These are phyloP conservation scores for Hydropotes inermis DNA, from an alignment of 2,113 vertebrate species.

Conservation along the genomic window DNA sequence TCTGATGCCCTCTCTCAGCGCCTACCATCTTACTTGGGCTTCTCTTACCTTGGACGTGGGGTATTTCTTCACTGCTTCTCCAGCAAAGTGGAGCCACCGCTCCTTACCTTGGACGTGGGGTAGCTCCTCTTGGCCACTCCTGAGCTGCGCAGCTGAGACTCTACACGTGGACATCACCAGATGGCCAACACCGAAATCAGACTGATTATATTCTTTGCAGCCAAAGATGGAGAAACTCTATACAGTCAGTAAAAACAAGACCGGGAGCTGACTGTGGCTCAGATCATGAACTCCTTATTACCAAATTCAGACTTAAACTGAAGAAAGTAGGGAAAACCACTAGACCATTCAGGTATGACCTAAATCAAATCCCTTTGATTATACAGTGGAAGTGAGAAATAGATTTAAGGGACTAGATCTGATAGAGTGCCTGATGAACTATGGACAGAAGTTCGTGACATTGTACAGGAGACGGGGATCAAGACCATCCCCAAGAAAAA, in stretches of 20 bases:
- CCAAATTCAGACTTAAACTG: background rate
- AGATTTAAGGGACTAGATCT: background rate
- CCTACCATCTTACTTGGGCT: background rate
- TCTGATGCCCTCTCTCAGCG: background rate
- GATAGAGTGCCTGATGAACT: background rate
- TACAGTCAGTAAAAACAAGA: background rate
- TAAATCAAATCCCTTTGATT: background rate
- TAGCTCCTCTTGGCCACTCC: background rate
- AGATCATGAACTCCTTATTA: background rate
- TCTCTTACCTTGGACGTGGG: background rate
- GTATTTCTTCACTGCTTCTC: background rate
- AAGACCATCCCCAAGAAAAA: background rate
- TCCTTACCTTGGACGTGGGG: background rate
- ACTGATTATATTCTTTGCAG: background rate
- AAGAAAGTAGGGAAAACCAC: background rate
- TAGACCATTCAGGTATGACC: background rate
- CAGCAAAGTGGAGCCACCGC: fast-evolving
- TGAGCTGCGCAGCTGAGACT: fast-evolving
- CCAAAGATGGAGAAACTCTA: background rate
- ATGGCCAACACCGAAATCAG: background rate
- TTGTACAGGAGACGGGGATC: background rate
- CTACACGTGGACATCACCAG: background rate
- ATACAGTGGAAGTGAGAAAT: background rate
- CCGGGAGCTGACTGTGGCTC: background rate
- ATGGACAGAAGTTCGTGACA: background rate